phyloP scores from a whole-genome alignment of 2,888 invertebrate species.

The Brenthis daphne region DNA sequence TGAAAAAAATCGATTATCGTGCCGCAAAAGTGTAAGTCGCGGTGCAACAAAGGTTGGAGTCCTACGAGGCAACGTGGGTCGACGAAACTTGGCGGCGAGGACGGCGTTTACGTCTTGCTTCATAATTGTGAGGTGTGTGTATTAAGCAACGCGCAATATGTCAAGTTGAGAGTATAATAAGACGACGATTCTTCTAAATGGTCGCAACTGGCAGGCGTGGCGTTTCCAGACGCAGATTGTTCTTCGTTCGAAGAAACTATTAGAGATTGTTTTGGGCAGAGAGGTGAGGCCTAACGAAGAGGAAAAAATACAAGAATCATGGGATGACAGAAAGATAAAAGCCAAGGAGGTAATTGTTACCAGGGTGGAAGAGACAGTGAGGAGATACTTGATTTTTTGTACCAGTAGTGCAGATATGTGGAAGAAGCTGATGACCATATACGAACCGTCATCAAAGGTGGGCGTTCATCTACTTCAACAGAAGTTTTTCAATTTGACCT shows the following conservation, averaged over 20 bases:
- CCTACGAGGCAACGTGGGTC: background rate
- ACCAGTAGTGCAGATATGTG: constrained; percentile 45
- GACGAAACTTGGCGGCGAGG: background rate
- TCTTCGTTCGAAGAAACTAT: constrained; percentile 12
- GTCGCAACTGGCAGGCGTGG: constrained; percentile 1
- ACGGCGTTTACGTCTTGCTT: background rate
- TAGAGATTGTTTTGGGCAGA: background rate
- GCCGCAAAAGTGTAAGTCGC: too few species aligned
- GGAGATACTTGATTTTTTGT: constrained; percentile 45
- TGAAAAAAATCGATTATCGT: too few species aligned
- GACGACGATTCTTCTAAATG: background rate
- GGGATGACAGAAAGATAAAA: constrained; percentile 36
- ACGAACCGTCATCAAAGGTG: constrained; percentile 40
- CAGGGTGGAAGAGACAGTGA: constrained; percentile 38
- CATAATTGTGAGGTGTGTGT: background rate
- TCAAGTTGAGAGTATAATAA: constrained; percentile 1
- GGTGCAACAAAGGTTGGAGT: background rate
- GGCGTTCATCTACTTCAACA: constrained; percentile 50
- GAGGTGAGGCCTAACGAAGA: constrained; percentile 3
- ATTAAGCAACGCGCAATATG: constrained; percentile 1
- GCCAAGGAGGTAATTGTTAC: constrained; percentile 25
- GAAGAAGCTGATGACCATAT: constrained; percentile 45
- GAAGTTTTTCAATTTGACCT: constrained; percentile 23
- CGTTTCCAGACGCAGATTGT: constrained; percentile 1
- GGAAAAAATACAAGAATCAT: constrained; percentile 19